A percentile compares a stretch with the other conserved stretches of the same genome.
Evolutionary conservation across 2,888 invertebrate species (phyloP).

Genomic region (Sphaeridia pumilis): DNA sequence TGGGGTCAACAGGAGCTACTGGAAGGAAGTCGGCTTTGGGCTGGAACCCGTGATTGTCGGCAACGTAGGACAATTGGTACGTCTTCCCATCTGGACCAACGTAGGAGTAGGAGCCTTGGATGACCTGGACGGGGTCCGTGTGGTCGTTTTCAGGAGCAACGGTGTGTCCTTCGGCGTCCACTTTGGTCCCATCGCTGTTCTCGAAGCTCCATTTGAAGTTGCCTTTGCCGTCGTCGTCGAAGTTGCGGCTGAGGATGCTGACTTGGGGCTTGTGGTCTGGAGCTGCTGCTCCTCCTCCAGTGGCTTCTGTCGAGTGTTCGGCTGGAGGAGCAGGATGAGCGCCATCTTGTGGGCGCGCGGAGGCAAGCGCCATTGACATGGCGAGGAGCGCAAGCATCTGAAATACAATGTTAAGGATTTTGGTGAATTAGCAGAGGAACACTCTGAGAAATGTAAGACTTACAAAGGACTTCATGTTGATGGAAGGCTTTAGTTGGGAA

Average conservation of each 20-base stretch:
- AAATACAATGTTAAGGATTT: no score
- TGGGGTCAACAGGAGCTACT: constrained; percentile 9
- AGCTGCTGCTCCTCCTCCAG: not conserved
- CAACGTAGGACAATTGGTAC: constrained; percentile 14
- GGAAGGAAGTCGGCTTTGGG: constrained; percentile 6
- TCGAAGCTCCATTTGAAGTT: constrained; percentile 17
- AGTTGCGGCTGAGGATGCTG: not conserved
- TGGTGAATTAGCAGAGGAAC: no score
- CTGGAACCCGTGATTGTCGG: constrained; percentile 19
- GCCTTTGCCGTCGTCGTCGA: constrained; percentile 13
- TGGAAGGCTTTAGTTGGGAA: no score
- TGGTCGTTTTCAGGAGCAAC: constrained; percentile 9
- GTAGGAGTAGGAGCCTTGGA: constrained; percentile 20
- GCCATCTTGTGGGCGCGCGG: not conserved
- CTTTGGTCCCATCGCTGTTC: constrained; percentile 16
- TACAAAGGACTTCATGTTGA: no score
- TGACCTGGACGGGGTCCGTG: constrained; percentile 16
- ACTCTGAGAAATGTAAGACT: no score
- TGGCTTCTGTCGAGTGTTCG: not conserved
- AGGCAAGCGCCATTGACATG: not conserved
- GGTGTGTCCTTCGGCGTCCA: constrained; percentile 17
- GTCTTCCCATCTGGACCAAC: constrained; percentile 20
- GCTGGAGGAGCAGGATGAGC: not conserved
- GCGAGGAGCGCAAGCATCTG: no score
- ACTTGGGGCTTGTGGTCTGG: not conserved